phyloP scores from a whole-genome alignment of 1,140 invertebrate species.

The Hydropsyche tenuis region DNA sequence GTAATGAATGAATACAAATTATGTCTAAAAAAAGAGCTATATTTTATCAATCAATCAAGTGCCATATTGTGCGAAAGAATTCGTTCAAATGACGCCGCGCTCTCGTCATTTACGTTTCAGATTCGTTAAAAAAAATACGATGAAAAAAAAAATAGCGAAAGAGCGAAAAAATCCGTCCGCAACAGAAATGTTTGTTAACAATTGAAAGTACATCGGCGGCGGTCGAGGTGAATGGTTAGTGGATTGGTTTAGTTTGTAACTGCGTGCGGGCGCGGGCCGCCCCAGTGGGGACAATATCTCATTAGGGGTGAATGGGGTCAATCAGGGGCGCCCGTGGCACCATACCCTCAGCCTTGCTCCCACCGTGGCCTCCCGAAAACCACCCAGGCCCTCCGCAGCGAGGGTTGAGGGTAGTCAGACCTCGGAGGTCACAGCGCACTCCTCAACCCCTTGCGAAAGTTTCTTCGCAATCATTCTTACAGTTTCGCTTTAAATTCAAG shows the following conservation, averaged over 20 bases:
- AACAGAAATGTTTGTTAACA: constrained; percentile 19
- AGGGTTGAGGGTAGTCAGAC: constrained; percentile 1
- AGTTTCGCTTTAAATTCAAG: constrained; percentile 38
- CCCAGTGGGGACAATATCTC: constrained; percentile 49
- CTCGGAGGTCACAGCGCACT: constrained; percentile 10
- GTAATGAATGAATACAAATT: too few species aligned
- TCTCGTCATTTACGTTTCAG: not conserved
- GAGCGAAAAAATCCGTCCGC: not conserved
- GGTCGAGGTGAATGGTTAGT: constrained; percentile 36
- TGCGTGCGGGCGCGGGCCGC: constrained; percentile 31
- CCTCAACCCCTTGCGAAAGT: constrained; percentile 29
- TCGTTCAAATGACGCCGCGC: not conserved
- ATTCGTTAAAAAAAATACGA: not conserved
- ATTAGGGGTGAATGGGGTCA: constrained; percentile 51
- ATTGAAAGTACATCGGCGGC: constrained; percentile 36
- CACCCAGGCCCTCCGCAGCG: not conserved
- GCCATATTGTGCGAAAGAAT: not conserved
- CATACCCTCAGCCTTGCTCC: constrained; percentile 8
- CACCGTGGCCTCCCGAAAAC: too few species aligned
- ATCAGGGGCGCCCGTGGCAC: constrained; percentile 46
- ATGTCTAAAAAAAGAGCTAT: too few species aligned
- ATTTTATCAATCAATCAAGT: too few species aligned
- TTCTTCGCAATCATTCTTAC: constrained; percentile 47
- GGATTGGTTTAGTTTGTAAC: constrained; percentile 41
- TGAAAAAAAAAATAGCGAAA: constrained; percentile 1